phyloP scores from a whole-genome alignment of 1,140 invertebrate species.

The Thaumetopoea pityocampa region DNA sequence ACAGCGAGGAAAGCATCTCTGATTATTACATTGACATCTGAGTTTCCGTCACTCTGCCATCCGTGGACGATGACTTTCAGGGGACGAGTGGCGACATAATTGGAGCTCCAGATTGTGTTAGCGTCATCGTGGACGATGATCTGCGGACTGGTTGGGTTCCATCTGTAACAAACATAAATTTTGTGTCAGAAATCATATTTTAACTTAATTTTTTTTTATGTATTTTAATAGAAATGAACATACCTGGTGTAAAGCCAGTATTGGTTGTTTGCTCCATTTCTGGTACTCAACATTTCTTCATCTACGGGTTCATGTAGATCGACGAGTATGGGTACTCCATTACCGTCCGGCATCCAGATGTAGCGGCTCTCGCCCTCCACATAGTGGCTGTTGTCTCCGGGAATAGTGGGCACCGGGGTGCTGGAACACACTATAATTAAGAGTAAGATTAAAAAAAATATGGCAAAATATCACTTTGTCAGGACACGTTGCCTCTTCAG shows the following conservation, averaged over 20 bases:
- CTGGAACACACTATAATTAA: constrained; percentile 27
- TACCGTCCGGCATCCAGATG: constrained; percentile 50
- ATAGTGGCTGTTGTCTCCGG: constrained; percentile 51
- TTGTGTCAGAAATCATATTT: no score
- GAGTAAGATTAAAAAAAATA: no score
- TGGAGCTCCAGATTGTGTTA: constrained; percentile 34
- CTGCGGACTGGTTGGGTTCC: constrained; percentile 30
- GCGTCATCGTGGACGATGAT: constrained; percentile 26
- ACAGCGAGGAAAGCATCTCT: constrained; percentile 55
- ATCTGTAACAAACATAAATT: no score
- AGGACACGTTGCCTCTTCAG: no score
- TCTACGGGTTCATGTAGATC: constrained; percentile 36
- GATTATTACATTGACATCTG: constrained; percentile 26
- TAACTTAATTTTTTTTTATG: no score
- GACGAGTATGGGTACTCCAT: constrained; percentile 33
- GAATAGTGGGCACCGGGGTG: constrained; percentile 23
- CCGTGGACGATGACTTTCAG: constrained; percentile 45
- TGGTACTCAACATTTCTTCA: constrained; percentile 6
- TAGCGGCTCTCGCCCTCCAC: constrained; percentile 47
- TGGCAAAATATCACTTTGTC: no score
- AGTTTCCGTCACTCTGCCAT: constrained; percentile 44
- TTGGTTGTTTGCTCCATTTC: constrained; percentile 35
- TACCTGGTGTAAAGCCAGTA: constrained; percentile 54
- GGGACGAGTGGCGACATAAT: constrained; percentile 26
- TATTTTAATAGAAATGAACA: no score